Percentiles rank a stretch among this genome's conserved stretches.
phyloP scores from a whole-genome alignment of 1,140 invertebrate species.

The Anadara kagoshimensis region DNA sequence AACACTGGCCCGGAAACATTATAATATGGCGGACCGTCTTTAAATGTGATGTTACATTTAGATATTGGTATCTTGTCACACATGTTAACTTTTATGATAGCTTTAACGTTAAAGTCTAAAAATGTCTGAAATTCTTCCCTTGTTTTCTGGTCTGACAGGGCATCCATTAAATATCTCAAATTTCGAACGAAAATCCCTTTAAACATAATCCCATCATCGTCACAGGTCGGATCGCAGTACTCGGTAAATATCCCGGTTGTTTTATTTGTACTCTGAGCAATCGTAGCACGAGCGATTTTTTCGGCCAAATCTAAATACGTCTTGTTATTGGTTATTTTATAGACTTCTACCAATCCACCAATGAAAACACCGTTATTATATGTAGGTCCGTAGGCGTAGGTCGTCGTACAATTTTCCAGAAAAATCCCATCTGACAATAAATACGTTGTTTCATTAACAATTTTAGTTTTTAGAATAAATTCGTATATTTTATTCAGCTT shows the following conservation, averaged over 20 bases:
- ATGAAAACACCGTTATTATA: conserved; percentile 48
- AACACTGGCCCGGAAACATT: conserved; percentile 52
- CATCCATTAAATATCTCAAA: conserved; percentile 50
- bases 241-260: conserved; percentile 42
- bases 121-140: conserved; percentile 33
- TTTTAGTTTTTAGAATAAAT: conserved; percentile 41
- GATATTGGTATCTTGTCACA: conserved; percentile 45
- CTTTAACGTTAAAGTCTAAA: conserved; percentile 43
- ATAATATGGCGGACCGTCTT: conserved; percentile 53
- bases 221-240: conserved; percentile 48
- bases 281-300: conserved; percentile 35
- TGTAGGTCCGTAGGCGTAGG: conserved; percentile 35
- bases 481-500: conserved; percentile 38
- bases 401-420: conserved; percentile 14
- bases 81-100: conserved; percentile 35
- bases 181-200: conserved; percentile 52
- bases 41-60: conserved; percentile 47
- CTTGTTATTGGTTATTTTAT: conserved; percentile 34
- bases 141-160: conserved; percentile 12
- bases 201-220: conserved; percentile 48
- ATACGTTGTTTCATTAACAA: conserved; percentile 45
- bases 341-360: conserved; percentile 46
- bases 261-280: conserved; percentile 36
- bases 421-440: conserved; percentile 36
- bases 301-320: conserved; percentile 35